These are phyloP conservation scores for Styela clava DNA, from an alignment of 23 tunicate genomes.

Conservation along the genomic window DNA sequence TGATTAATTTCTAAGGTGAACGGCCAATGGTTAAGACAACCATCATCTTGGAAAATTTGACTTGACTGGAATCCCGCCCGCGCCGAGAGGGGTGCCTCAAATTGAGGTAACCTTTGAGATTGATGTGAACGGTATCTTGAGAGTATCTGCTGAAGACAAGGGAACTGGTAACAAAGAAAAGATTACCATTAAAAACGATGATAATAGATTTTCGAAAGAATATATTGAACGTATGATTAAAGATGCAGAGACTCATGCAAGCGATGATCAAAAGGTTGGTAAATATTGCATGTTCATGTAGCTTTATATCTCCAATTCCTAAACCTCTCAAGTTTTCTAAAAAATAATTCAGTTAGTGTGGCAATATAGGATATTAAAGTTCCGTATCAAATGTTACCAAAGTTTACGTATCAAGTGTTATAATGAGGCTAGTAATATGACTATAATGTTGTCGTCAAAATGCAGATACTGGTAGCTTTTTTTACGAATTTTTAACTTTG, in stretches of 20 bases:
- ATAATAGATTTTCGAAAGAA: conserved; percentile 83
- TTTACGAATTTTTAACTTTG: too few relatives aligned
- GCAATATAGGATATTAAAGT: too few relatives aligned
- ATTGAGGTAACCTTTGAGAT: conserved; percentile 98
- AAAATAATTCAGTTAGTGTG: too few relatives aligned
- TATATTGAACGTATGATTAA: conserved; percentile 96
- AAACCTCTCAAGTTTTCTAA: too few relatives aligned
- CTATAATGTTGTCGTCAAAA: too few relatives aligned
- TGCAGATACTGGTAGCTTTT: too few relatives aligned
- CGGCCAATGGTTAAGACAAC: conserved; percentile 95
- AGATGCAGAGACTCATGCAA: conserved; percentile 93
- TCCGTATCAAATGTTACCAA: too few relatives aligned
- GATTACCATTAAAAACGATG: conserved; percentile 89
- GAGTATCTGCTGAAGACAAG: conserved; percentile 97
- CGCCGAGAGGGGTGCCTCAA: conserved; percentile 96
- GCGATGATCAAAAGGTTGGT: conserved; percentile 94
- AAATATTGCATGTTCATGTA: too few relatives aligned
- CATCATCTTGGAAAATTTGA: conserved; percentile 97
- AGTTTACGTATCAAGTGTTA: too few relatives aligned
- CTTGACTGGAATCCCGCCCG: conserved; percentile 96
- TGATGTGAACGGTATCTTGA: conserved; percentile 94
- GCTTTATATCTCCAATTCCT: too few relatives aligned
- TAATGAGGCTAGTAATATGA: too few relatives aligned
- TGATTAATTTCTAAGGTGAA: conserved; percentile 79
- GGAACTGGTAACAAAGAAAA: conserved; percentile 98